Conservation (phyloP, 1,140 invertebrate species). For the Saccostrea glomerata region DNA sequence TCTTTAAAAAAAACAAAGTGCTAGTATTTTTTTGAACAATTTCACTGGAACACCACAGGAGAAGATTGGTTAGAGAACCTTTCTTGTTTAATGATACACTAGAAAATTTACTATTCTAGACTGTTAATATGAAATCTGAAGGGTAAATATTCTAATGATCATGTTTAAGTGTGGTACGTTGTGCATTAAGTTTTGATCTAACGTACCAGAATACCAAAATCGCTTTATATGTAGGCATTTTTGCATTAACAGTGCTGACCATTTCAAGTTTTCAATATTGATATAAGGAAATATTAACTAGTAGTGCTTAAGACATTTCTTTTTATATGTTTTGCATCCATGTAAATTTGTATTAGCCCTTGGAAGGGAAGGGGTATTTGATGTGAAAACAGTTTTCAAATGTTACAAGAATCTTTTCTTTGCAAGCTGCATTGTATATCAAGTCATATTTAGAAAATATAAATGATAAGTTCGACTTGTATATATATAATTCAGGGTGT, state of each 20-base stretch:
- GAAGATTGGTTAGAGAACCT: conserved; percentile 13
- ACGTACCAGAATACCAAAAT: neutral
- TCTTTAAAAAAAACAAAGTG: neutral
- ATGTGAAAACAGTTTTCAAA: neutral
- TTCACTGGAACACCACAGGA: neutral
- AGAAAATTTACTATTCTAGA: conserved; percentile 14
- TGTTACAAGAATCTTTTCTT: neutral
- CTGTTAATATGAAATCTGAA: conserved; percentile 4
- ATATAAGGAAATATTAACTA: neutral
- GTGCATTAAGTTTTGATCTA: conserved; percentile 1
- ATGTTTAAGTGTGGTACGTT: neutral
- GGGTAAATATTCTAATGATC: conserved; percentile 17
- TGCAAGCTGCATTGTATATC: neutral
- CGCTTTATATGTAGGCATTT: conserved; percentile 9
- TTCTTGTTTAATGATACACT: conserved; percentile 15
- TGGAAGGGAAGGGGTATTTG: neutral
- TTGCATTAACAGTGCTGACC: neutral
- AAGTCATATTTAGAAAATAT: neutral
- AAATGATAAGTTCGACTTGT: neutral
- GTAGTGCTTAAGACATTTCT: neutral
- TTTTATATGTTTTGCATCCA: conserved; percentile 11
- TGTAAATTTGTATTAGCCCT: neutral
- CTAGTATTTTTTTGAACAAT: conserved; percentile 16
- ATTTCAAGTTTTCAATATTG: neutral
- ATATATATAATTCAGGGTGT: neutral